These are phyloP conservation scores for Ooceraea biroi DNA, from an alignment of 1,140 invertebrate genomes.

Conservation along the genomic window DNA sequence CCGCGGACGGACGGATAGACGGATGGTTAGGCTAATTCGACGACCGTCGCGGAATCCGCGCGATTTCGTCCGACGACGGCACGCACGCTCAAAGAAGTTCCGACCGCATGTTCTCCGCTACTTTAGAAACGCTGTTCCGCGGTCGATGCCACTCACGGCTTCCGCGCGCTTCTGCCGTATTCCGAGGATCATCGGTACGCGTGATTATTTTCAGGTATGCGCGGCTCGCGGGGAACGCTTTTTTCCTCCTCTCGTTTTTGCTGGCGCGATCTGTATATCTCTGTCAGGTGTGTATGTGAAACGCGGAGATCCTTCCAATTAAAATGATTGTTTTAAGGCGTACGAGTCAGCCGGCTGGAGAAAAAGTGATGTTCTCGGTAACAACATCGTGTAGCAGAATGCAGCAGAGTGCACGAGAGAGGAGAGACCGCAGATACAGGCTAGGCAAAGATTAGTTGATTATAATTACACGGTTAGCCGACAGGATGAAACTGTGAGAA, in stretches of 20 bases:
- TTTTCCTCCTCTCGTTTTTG: background rate
- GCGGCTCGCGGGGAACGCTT: background rate
- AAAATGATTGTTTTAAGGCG: background rate
- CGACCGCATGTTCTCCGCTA: background rate
- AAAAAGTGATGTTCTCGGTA: background rate
- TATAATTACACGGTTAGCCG: too few relatives aligned
- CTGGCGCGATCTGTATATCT: background rate
- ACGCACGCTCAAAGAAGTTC: background rate
- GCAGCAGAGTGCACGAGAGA: background rate
- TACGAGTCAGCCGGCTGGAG: too few relatives aligned
- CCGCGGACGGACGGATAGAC: background rate
- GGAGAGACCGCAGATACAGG: conserved; percentile 7
- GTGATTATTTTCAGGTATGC: background rate
- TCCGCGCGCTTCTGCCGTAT: background rate
- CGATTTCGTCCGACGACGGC: background rate
- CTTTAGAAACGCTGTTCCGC: conserved; percentile 11
- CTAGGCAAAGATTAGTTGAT: background rate
- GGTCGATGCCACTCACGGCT: conserved; percentile 29
- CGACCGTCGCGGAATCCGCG: conserved; percentile 36
- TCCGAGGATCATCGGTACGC: conserved; percentile 22
- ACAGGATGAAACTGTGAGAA: too few relatives aligned
- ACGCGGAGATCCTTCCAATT: background rate
- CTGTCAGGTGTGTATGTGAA: background rate
- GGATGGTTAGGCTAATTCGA: conserved; percentile 23
- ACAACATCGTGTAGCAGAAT: background rate